Evolutionary conservation across 2,888 invertebrate genomes (phyloP), one percentile per base, ranked within the genome.

Genomic region (Acrobeloides nanus): DNA sequence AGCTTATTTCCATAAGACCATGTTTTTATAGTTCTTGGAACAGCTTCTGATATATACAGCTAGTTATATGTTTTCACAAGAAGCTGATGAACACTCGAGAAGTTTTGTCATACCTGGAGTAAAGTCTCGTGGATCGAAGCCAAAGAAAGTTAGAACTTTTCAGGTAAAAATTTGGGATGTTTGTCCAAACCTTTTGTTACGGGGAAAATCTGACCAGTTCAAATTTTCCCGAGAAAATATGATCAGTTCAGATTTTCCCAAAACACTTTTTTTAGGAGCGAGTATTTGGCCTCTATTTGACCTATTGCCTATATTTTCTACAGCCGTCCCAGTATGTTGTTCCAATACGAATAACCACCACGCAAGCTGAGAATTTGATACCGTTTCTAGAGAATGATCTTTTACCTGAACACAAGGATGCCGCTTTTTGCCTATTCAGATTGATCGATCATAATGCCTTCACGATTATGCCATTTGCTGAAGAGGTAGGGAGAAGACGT

Each of bases 301-400:
- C 26, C 21, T 50, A 50, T 20, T 41, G 50, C 21, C 31, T 50
- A 17, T 50, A 50, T 26, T 50, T 50, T 51, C 32, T 50, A 1
- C 50, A 50, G 34, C 50, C 50, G 7, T 25, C 49, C n/a, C 51
- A 50, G 26, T 50, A 50, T 24, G 50, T 50, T n/a, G 15, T 52
- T 10, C 51, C 50, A 12, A 50, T 50, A 18, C 31, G 42, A 8
- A 35, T 50, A 25, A 38, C 50, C 3, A 18, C 29, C 18, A 12
- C 39, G 8, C 50, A 50, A 32, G 15, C 51, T 40, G 39, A 52
- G 17, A 35, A 32, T 38, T 20, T 50, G 7, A 25, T 41, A 25
- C 34, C 29, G 21, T 50, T 26, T 18, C 10, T 41, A 18, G 23
- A 21, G n/a, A 26, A 51, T 3, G 40, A 50, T 33, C 41, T 50